Evolutionary conservation across 2,797 vertebrate species (phyloP).

Genomic region (Tarsius wallacei): DNA sequence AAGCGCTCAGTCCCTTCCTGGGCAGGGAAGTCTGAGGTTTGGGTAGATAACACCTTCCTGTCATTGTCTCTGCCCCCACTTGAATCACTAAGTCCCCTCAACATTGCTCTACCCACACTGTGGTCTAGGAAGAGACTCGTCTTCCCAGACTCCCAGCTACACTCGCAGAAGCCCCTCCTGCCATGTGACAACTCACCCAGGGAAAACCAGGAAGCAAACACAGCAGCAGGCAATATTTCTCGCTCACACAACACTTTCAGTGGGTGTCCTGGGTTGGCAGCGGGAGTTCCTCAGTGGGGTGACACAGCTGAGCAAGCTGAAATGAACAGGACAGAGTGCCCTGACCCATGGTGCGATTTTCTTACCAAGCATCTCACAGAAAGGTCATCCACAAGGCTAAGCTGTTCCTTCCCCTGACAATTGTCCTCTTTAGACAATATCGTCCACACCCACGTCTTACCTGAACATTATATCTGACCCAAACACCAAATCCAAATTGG

Average conservation of each 20-base stretch:
- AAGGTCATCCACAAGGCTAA: neutral
- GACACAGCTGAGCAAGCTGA: fast-evolving
- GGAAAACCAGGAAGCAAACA: neutral
- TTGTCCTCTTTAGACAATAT: no score
- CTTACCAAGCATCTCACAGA: neutral
- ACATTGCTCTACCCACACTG: neutral
- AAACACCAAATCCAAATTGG: neutral
- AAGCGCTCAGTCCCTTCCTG: neutral
- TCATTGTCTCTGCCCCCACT: neutral
- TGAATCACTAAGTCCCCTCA: neutral
- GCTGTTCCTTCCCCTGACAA: neutral
- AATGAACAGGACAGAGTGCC: fast-evolving
- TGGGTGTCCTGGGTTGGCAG: no score
- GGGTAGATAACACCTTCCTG: neutral
- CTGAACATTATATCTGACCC: fast-evolving
- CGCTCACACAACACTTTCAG: no score
- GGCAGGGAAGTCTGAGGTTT: neutral
- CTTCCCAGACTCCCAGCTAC: neutral
- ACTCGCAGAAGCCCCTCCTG: no score
- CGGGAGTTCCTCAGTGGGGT: no score
- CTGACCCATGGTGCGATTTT: fast-evolving
- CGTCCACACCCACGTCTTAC: fast-evolving
- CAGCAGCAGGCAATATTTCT: fast-evolving
- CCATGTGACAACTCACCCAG: fast-evolving
- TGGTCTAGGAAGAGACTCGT: neutral